Percentiles rank a stretch among this genome's conserved stretches.
Evolutionary conservation across 2,888 invertebrate genomes (phyloP).

Genomic region (Unio delphinus): DNA sequence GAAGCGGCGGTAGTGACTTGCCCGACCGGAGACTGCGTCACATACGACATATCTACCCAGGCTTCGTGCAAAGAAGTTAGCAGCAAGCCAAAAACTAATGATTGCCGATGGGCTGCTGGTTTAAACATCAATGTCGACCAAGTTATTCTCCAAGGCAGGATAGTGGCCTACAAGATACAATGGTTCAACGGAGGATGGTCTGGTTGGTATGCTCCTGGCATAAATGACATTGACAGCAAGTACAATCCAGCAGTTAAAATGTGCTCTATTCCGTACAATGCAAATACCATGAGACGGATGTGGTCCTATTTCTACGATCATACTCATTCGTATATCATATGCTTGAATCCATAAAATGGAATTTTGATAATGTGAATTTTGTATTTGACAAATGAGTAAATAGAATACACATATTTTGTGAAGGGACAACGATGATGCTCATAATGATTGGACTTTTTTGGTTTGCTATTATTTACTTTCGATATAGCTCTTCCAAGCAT

Average conservation of each 20-base stretch:
- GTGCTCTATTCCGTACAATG: neutral
- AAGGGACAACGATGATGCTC: too few species aligned
- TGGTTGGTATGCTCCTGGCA: conserved; percentile 19
- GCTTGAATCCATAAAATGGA: neutral
- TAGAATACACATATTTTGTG: too few species aligned
- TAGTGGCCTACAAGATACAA: conserved; percentile 21
- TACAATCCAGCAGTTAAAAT: conserved; percentile 1
- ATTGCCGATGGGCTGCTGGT: conserved; percentile 22
- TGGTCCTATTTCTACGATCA: conserved; percentile 25
- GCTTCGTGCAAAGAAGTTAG: too few species aligned
- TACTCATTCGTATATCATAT: conserved; percentile 20
- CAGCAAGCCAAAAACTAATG: neutral
- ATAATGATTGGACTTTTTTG: too few species aligned
- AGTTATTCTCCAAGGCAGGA: conserved; percentile 6
- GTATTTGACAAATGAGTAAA: too few species aligned
- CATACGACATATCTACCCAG: too few species aligned
- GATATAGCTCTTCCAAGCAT: too few species aligned
- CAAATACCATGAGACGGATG: conserved; percentile 12
- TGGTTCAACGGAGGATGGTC: conserved; percentile 24
- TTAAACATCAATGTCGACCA: neutral
- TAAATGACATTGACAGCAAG: conserved; percentile 20
- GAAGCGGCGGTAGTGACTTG: too few species aligned
- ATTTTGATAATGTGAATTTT: too few species aligned
- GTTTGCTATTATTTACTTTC: too few species aligned
- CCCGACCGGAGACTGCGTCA: too few species aligned